These are phyloP conservation scores for Chymomyza costata DNA, from an alignment of 1,140 invertebrate species.

Conservation along the genomic window DNA sequence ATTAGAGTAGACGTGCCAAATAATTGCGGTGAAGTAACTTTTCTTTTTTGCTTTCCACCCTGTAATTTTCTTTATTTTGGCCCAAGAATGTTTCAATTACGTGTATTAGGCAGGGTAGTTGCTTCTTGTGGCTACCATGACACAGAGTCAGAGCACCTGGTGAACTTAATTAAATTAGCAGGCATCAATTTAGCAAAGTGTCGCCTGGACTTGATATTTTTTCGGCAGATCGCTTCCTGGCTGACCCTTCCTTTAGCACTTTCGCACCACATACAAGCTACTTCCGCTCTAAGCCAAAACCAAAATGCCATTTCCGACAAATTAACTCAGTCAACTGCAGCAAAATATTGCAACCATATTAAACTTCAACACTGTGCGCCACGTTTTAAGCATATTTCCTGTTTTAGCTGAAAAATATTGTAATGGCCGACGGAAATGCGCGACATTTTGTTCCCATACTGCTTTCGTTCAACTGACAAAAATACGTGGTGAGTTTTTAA, in stretches of 20 bases:
- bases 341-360: constrained; percentile 34
- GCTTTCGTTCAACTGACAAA: too few species aligned
- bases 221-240: constrained; percentile 5
- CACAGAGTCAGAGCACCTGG: constrained; percentile 2
- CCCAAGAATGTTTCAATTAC: constrained; percentile 70
- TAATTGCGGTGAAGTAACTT: constrained; percentile 69
- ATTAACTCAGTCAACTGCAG: constrained; percentile 64
- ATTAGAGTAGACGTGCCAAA: constrained; percentile 69
- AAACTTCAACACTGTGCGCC: too few species aligned
- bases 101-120: constrained; percentile 47
- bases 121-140: neutral
- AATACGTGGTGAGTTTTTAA: too few species aligned
- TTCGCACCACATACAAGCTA: neutral
- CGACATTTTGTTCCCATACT: too few species aligned
- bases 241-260: neutral
- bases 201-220: constrained; percentile 59
- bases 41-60: constrained; percentile 38
- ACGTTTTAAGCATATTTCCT: constrained; percentile 64
- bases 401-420: constrained; percentile 48
- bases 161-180: constrained; percentile 71
- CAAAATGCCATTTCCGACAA: constrained; percentile 67
- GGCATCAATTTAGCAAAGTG: constrained; percentile 57
- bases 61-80: constrained; percentile 47
- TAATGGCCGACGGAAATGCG: constrained; percentile 9
- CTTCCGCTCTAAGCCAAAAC: constrained; percentile 23